phyloP scores from a whole-genome alignment of 1,140 invertebrate species.

The Brachionus angularis region DNA sequence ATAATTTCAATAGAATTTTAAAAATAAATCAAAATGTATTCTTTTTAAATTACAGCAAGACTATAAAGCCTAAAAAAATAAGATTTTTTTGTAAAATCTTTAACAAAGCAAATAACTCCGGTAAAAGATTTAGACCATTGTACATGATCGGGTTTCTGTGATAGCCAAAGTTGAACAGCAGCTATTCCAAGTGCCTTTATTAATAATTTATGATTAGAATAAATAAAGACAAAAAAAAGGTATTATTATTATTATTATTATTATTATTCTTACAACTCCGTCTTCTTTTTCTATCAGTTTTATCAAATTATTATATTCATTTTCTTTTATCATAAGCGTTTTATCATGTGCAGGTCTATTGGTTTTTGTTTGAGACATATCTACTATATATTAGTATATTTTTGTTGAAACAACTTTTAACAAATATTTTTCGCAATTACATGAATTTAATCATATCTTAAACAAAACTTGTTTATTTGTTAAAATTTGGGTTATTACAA shows the following conservation, averaged over 20 bases:
- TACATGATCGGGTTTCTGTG: constrained; percentile 33
- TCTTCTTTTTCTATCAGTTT: constrained; percentile 8
- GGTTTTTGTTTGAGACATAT: background rate
- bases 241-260: background rate
- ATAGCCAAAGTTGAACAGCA: constrained; percentile 31
- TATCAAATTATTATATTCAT: background rate
- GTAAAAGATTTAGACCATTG: constrained; percentile 18
- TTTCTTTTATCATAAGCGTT: constrained; percentile 4
- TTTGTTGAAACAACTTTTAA: no score
- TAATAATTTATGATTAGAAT: no score
- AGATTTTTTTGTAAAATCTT: constrained; percentile 32
- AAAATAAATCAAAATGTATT: background rate
- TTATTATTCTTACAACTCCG: background rate
- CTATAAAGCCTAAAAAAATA: constrained; percentile 36
- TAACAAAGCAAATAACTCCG: constrained; percentile 33
- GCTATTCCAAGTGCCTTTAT: constrained; percentile 11
- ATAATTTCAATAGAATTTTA: background rate
- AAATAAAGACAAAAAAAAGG: background rate
- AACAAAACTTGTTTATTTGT: no score
- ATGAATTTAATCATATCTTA: no score
- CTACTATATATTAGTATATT: no score
- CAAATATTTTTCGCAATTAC: no score
- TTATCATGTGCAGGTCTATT: constrained; percentile 14
- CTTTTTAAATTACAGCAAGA: background rate
- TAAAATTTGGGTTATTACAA: no score